These are phyloP conservation scores for Riptortus pedestris DNA, from an alignment of 1,140 invertebrate species.

Conservation along the genomic window DNA sequence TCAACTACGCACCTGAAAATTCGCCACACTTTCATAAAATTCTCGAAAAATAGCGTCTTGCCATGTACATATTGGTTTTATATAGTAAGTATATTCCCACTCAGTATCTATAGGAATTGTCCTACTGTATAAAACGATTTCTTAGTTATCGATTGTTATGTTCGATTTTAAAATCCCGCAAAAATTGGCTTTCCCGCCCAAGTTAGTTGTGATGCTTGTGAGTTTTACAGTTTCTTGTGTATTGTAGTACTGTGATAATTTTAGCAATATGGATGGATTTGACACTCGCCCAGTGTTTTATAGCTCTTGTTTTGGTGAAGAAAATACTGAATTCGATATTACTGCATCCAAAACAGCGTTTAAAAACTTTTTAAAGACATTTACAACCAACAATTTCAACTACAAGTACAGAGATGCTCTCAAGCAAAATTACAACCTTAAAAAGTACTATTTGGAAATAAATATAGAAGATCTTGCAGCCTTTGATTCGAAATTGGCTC, in stretches of 20 bases:
- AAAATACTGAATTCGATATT: not conserved
- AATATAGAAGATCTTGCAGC: conserved; percentile 88
- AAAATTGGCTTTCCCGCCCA: not conserved
- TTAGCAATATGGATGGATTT: not conserved
- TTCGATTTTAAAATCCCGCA: no score
- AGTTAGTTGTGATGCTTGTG: not conserved
- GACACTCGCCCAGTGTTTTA: not conserved
- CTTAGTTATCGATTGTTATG: no score
- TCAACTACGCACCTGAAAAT: no score
- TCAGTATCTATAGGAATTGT: no score
- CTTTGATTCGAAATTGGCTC: conserved; percentile 88
- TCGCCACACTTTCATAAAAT: no score
- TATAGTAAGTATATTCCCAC: no score
- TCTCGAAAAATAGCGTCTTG: no score
- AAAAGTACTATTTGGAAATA: conserved; percentile 84
- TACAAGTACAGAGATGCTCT: conserved; percentile 38
- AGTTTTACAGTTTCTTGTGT: not conserved
- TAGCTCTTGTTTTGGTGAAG: not conserved
- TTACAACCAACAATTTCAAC: not conserved
- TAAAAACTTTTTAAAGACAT: not conserved
- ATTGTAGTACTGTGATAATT: not conserved
- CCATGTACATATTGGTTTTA: no score
- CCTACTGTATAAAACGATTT: no score
- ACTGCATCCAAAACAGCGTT: not conserved
- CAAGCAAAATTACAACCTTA: conserved; percentile 86